phyloP scores from a whole-genome alignment of 2,113 vertebrate genomes.

The Syngnathus typhle region DNA sequence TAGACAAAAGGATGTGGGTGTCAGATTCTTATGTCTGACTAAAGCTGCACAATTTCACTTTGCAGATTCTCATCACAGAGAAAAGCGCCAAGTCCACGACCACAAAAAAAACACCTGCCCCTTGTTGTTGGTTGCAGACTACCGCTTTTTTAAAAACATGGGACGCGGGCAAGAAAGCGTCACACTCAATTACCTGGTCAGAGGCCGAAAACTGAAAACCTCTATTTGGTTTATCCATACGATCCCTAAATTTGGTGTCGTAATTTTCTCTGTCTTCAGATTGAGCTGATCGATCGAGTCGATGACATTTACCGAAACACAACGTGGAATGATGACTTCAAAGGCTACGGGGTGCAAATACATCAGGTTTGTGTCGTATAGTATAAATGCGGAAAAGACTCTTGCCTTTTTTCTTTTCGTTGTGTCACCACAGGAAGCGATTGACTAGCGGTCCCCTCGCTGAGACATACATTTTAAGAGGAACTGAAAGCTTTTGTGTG shows the following conservation, averaged over 20 bases:
- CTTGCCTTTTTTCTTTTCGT: slow-evolving; percentile 1
- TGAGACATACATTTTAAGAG: slow-evolving; percentile 22
- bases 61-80: slow-evolving; percentile 65
- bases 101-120: slow-evolving; percentile 87
- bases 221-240: neutral
- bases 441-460: slow-evolving; percentile 14
- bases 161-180: slow-evolving; percentile 91
- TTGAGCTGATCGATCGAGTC: slow-evolving; percentile 95
- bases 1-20: slow-evolving; percentile 43
- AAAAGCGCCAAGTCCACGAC: slow-evolving; percentile 71
- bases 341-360: slow-evolving; percentile 95
- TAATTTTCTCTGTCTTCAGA: slow-evolving; percentile 64
- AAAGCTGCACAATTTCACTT: neutral
- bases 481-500: slow-evolving; percentile 49
- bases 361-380: slow-evolving; percentile 77
- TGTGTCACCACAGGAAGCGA: slow-evolving; percentile 14
- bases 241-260: slow-evolving; percentile 4
- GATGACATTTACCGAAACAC: slow-evolving; percentile 98
- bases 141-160: slow-evolving; percentile 92
- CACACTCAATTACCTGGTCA: slow-evolving; percentile 94
- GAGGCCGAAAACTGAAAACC: neutral
- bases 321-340: slow-evolving; percentile 87
- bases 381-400: neutral
- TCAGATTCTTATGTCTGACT: slow-evolving; percentile 6
- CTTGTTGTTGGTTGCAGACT: slow-evolving; percentile 90